Conservation (phyloP, 2,113 vertebrate genomes). For the Crypturellus undulatus region DNA sequence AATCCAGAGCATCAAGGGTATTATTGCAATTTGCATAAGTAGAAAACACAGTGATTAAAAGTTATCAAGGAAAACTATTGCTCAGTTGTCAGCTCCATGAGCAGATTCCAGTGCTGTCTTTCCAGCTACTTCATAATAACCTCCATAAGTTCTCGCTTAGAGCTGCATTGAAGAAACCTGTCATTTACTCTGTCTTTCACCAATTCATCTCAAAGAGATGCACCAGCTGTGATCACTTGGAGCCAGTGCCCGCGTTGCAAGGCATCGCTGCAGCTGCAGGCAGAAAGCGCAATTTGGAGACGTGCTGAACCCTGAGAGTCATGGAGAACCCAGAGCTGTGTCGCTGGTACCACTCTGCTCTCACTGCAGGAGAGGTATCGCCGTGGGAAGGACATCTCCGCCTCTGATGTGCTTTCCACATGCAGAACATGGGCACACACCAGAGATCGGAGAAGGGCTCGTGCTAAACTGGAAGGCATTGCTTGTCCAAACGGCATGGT, state of each 20-base stretch:
- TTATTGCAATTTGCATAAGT: conserved; percentile 66
- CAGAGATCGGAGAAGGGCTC: no score
- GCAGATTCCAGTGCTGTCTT: conserved; percentile 55
- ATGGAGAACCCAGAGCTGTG: not conserved
- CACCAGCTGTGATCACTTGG: conserved; percentile 52
- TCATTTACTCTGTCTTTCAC: conserved; percentile 70
- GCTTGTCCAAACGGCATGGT: not conserved
- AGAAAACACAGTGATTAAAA: conserved; percentile 66
- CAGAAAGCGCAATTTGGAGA: not conserved
- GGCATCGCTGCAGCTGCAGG: conserved; percentile 36
- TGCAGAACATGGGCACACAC: fast-evolving
- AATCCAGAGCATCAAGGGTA: conserved; percentile 32
- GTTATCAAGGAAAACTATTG: conserved; percentile 62
- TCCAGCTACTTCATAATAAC: conserved; percentile 57
- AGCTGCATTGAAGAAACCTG: conserved; percentile 61
- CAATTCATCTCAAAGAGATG: conserved; percentile 56
- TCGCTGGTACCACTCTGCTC: not conserved
- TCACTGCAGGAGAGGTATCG: fast-evolving
- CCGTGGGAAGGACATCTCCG: not conserved
- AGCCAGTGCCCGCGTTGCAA: conserved; percentile 33
- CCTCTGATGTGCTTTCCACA: fast-evolving
- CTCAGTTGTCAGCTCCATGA: conserved; percentile 52
- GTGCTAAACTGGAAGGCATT: fast-evolving
- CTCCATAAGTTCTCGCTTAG: conserved; percentile 38
- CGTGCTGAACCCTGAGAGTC: not conserved